A percentile compares a stretch with the other conserved stretches of the same genome.
These are phyloP conservation scores for Cherax quadricarinatus DNA, from an alignment of 1,140 invertebrate species.

Conservation along the genomic window DNA sequence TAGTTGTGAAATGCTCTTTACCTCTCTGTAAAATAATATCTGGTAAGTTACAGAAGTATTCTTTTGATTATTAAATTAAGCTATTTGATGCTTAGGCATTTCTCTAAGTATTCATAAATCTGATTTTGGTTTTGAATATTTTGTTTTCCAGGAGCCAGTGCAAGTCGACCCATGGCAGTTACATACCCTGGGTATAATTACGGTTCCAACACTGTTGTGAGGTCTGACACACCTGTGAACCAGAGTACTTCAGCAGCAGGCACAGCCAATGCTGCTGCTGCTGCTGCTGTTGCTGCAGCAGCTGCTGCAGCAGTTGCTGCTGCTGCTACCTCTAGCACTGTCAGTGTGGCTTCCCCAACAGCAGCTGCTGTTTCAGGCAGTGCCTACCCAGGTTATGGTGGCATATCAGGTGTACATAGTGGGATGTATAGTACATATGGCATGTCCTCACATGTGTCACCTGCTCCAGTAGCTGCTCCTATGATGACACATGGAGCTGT, in stretches of 20 bases:
- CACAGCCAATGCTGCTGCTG: constrained; percentile 28
- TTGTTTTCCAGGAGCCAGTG: constrained; percentile 59
- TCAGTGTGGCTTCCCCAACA: constrained; percentile 7
- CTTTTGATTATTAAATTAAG: background rate
- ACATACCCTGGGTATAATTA: constrained; percentile 66
- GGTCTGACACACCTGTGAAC: constrained; percentile 44
- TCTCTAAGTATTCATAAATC: constrained; percentile 28
- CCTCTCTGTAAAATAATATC: background rate
- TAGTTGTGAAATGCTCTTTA: background rate
- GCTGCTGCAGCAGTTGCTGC: background rate
- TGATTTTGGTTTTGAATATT: constrained; percentile 54
- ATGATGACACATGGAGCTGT: constrained; percentile 47
- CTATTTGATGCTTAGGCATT: constrained; percentile 5
- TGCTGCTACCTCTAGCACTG: background rate
- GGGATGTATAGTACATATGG: constrained; percentile 50
- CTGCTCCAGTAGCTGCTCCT: constrained; percentile 54
- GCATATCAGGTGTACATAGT: constrained; percentile 34
- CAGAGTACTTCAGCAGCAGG: constrained; percentile 42
- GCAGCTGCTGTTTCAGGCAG: constrained; percentile 54
- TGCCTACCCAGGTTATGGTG: constrained; percentile 57
- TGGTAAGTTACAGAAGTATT: background rate
- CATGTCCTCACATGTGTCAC: constrained; percentile 35
- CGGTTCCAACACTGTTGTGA: constrained; percentile 58
- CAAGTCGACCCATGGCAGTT: constrained; percentile 54
- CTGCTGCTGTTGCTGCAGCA: constrained; percentile 11